Evolutionary conservation across 2,113 vertebrate species (phyloP), one percentile per base, ranked within the genome.

Genomic region (Tyto alba): DNA sequence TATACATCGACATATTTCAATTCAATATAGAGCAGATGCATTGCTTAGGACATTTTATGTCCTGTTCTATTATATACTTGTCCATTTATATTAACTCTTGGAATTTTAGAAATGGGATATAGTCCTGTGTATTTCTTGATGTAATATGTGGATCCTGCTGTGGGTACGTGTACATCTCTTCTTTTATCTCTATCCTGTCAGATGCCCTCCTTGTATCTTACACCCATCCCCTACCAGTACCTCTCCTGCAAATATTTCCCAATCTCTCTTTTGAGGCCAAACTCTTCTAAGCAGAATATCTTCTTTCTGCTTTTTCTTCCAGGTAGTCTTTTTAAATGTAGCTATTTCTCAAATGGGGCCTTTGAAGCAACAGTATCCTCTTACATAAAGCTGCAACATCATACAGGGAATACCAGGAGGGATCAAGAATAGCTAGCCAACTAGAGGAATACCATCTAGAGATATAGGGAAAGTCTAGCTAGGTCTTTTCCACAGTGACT

Each of bases 1-100:
- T 69, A 48, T 57, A 90, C 88, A 83, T 90, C 0, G 41, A 89
- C 87, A 47, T 79, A 36, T 77, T 95, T 95, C 78, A 93, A 59
- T 63, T 92, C 86, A 73, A 34, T 52, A 29, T 4, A 80, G 68
- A 92, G 53, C 56, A 68, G 78, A 93, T 50, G 71, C 75, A 85
- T 77, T 88, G 47, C 57, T 84, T 13, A 75, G 77, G 93, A 96
- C 90, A 63, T 83, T 85, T 94, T 36, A 48, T 83, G 87, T 77
- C 89, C 48, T 84, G 6, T n/a, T 91, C 78, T 56, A 25, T 88
- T 85, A 87, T 13, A 63, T 23, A 48, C 85, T 94, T 93, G 93
- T 95, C 92, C 25, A 66, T 64, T 89, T 94, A 10, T 52, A 76
- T 95, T 91, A 87, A 30, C 25, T 79, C 56, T 25, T 41, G 41